phyloP scores from a whole-genome alignment of 2,113 vertebrate genomes.

The Illadopsis cleaveri region DNA sequence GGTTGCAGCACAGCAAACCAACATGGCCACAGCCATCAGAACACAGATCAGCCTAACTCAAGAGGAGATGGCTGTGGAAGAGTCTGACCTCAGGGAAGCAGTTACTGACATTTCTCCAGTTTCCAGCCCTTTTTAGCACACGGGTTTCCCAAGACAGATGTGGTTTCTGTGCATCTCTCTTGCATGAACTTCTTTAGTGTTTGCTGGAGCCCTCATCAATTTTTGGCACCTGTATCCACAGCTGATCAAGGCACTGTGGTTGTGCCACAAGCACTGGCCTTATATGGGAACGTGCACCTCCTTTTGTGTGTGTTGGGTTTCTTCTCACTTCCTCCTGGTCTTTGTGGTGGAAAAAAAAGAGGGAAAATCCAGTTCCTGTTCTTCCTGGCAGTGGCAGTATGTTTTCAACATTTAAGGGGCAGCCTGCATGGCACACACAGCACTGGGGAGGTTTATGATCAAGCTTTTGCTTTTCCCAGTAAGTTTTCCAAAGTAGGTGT shows the following conservation, averaged over 20 bases:
- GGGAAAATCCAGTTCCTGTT: neutral
- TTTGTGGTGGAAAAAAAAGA: neutral
- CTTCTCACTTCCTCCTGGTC: neutral
- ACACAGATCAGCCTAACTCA: neutral
- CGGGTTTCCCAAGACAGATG: neutral
- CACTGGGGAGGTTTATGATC: neutral
- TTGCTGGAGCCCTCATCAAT: neutral
- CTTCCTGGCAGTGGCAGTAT: neutral
- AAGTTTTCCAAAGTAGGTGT: neutral
- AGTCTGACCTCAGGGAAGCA: neutral
- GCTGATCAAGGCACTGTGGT: neutral
- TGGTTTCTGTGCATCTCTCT: neutral
- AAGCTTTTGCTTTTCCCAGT: neutral
- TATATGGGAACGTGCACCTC: rapidly evolving
- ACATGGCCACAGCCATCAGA: neutral
- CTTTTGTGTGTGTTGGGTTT: neutral
- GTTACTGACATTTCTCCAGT: neutral
- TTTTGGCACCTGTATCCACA: neutral
- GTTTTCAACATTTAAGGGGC: neutral
- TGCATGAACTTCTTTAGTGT: neutral
- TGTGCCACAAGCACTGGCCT: neutral
- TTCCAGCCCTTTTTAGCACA: neutral
- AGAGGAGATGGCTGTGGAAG: neutral
- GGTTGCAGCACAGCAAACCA: neutral
- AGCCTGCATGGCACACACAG: neutral